These are phyloP conservation scores for Apteryx mantelli DNA, from an alignment of 2,113 vertebrate genomes.

Conservation along the genomic window DNA sequence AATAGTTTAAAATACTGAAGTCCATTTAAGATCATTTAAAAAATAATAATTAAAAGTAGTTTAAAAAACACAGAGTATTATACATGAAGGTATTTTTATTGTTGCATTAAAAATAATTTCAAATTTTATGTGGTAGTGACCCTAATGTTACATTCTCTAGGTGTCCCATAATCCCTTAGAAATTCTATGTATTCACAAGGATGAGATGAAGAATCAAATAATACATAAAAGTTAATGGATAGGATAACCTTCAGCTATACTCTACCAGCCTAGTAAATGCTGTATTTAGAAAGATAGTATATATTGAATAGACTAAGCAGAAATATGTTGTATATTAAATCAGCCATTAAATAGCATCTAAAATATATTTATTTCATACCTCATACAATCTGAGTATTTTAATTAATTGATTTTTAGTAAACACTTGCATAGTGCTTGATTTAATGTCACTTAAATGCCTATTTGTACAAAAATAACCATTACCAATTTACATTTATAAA, in stretches of 20 bases:
- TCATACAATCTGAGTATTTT: slow-evolving; percentile 59
- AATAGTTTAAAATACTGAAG: background rate
- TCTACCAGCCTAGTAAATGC: background rate
- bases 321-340: slow-evolving; percentile 62
- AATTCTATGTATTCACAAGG: background rate
- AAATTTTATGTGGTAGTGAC: background rate
- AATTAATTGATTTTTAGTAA: slow-evolving; percentile 76
- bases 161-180: background rate
- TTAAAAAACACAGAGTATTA: background rate
- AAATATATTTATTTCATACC: slow-evolving; percentile 69
- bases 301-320: slow-evolving; percentile 30
- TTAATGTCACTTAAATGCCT: slow-evolving; percentile 65
- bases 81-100: background rate
- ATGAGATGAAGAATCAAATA: background rate
- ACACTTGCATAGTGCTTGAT: slow-evolving; percentile 53
- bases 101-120: background rate
- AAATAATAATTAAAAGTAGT: background rate
- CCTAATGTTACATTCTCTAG: background rate
- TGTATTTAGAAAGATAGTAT: slow-evolving; percentile 21
- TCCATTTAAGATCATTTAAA: background rate
- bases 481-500: slow-evolving; percentile 44
- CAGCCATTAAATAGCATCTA: slow-evolving; percentile 60
- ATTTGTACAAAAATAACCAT: slow-evolving; percentile 71
- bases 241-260: background rate
- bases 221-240: background rate